phyloP scores from a whole-genome alignment of 2,888 invertebrate species.

The Sarcophaga caerulescens region DNA sequence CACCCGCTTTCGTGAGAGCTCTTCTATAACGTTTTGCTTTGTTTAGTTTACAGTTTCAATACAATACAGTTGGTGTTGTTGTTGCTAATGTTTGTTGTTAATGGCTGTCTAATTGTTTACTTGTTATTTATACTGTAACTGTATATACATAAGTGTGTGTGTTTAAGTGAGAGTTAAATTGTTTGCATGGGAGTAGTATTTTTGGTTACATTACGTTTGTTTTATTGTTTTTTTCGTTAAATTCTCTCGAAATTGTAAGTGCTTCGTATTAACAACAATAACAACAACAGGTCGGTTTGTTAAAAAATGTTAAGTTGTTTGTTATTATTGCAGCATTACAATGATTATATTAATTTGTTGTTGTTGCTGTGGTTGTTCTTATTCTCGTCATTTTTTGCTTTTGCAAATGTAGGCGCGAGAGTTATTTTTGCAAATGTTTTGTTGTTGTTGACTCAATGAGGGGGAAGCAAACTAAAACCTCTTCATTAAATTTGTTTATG shows the following conservation, averaged over 20 bases:
- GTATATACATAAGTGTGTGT: neutral
- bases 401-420: slow-evolving; percentile 55
- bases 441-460: neutral
- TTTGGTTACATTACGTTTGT: slow-evolving; percentile 50
- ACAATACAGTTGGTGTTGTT: neutral
- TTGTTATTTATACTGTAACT: too few species aligned
- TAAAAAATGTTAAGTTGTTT: slow-evolving; percentile 33
- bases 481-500: slow-evolving; percentile 17
- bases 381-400: neutral
- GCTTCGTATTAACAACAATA: slow-evolving; percentile 28
- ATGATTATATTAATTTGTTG: neutral
- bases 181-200: slow-evolving; percentile 58
- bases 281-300: slow-evolving; percentile 4
- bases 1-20: slow-evolving; percentile 6
- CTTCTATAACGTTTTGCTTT: neutral
- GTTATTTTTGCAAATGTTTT: neutral
- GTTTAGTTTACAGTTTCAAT: neutral
- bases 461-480: slow-evolving; percentile 17
- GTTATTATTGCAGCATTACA: slow-evolving; percentile 8
- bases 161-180: slow-evolving; percentile 1
- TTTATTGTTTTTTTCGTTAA: slow-evolving; percentile 17
- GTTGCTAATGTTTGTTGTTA: neutral
- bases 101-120: neutral
- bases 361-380: slow-evolving; percentile 12
- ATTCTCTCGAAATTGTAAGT: slow-evolving; percentile 38